Base-by-base conservation (phyloP, 2,888 invertebrate genomes). In the Iselma pallidipennis region DNA sequence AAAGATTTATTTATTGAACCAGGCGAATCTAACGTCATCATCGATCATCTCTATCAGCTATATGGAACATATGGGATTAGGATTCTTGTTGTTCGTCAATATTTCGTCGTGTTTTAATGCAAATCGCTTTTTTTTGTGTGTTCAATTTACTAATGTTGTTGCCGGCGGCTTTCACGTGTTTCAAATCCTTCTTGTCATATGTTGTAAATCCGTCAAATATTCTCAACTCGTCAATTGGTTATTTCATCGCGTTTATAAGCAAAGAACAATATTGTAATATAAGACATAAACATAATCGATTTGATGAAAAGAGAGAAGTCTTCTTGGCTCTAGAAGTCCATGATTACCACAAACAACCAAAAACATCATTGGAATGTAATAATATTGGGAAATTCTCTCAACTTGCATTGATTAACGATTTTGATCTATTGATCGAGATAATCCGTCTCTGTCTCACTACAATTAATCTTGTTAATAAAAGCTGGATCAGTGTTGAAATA, bases 151-250 rank as follows among this genome's bases (percentile, higher is more conserved):
- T 10, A 37, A 9, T 37, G 61, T 33, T 19, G 45, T 56, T 62
- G 62, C 62, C 58, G 10, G 37, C n/a, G 52, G 59, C 58, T 59
- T 59, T 42, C 62, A 59, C 58, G 62, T 62, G 62, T 62, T 57
- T 61, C 50, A 61, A 53, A 51, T 61, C 61, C 61, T 61, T 57
- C 31, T 60, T n/a, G 29, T 16, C 7, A 1, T 16, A 16, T 9
- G 1, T 37, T 37, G 37, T 37, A 19, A 33, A 33, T n/a, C 33
- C 4, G 5, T 33, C 33, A 5, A 9, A 37, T 37, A n/a, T 37
- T 16, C 16, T 16, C n/a, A n/a, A n/a, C n/a, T n/a, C n/a, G n/a
- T n/a, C n/a, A n/a, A n/a, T n/a, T n/a, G n/a, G n/a, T n/a, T n/a
- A n/a, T n/a, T n/a, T n/a, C n/a, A n/a, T n/a, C n/a, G n/a, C n/a